A percentile compares a stretch with the other conserved stretches of the same genome.
Conservation (phyloP, 2,113 vertebrate genomes). For the Trachemys scripta region DNA sequence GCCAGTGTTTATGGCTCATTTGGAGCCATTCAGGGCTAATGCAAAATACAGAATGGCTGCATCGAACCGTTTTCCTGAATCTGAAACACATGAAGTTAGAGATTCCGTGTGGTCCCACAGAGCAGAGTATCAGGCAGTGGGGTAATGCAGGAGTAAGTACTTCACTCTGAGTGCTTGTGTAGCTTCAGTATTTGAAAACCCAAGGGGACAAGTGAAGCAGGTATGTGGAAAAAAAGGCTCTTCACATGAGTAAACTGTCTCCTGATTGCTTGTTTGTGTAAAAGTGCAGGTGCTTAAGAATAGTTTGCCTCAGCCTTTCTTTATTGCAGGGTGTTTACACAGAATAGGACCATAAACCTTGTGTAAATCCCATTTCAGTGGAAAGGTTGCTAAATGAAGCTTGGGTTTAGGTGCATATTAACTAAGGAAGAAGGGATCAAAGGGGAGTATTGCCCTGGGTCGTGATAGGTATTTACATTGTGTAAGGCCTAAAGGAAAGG, state of each 20-base stretch:
- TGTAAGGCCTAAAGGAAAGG: not conserved
- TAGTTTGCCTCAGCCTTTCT: not conserved
- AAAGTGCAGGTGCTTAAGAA: rapidly evolving
- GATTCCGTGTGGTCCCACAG: not conserved
- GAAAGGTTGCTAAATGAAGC: not conserved
- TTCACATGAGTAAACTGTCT: not conserved
- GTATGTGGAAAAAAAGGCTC: not conserved
- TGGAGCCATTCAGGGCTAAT: not conserved
- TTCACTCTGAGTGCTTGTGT: not conserved
- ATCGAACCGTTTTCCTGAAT: not conserved
- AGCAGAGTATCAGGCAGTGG: not conserved
- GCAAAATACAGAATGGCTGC: not conserved
- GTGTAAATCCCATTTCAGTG: not conserved
- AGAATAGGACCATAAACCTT: not conserved
- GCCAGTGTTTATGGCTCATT: no score
- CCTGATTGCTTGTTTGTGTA: not conserved
- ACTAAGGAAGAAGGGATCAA: not conserved
- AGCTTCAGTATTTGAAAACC: not conserved
- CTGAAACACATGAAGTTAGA: not conserved
- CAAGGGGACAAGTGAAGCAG: not conserved
- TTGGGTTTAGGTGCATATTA: constrained; percentile 50
- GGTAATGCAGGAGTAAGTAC: not conserved
- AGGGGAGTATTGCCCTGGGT: rapidly evolving
- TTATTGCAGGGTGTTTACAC: not conserved
- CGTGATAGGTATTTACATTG: not conserved